Evolutionary conservation across 2,888 invertebrate genomes (phyloP).

Genomic region (Cephus nigrinus): DNA sequence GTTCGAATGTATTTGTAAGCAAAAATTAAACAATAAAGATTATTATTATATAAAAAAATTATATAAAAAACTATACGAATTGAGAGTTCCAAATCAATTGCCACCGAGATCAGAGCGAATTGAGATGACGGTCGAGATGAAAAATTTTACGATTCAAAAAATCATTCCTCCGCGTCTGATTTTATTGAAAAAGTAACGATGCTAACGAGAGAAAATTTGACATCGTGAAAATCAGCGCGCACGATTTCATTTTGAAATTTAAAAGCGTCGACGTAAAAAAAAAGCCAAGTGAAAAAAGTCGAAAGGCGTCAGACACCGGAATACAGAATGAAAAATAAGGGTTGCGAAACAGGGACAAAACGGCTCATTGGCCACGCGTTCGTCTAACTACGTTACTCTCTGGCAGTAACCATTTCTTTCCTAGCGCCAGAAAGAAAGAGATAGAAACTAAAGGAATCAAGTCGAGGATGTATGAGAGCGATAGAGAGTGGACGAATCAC

Average conservation of each 20-base stretch:
- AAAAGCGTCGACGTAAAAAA: not conserved
- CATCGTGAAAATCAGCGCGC: not conserved
- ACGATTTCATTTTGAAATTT: not conserved
- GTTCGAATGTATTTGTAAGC: too few species aligned
- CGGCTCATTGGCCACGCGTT: conserved; percentile 60
- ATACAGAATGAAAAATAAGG: conserved; percentile 43
- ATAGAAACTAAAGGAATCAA: not conserved
- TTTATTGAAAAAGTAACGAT: not conserved
- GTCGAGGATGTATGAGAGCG: not conserved
- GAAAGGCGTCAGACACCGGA: not conserved
- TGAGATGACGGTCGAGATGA: too few species aligned
- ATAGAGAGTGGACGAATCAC: conserved; percentile 3
- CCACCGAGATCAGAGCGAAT: too few species aligned
- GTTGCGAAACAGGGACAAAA: conserved; percentile 50
- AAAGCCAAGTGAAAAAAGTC: not conserved
- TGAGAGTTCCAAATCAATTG: too few species aligned
- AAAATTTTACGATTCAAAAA: not conserved
- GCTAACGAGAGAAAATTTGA: not conserved
- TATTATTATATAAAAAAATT: too few species aligned
- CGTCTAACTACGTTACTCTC: conserved; percentile 56
- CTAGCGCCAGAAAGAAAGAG: conserved; percentile 6
- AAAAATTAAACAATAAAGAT: too few species aligned
- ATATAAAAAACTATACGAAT: too few species aligned
- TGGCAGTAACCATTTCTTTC: conserved; percentile 50
- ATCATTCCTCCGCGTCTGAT: not conserved